Base-by-base conservation (phyloP, 2,797 vertebrate species). In the Sebastes nivosus region DNA sequence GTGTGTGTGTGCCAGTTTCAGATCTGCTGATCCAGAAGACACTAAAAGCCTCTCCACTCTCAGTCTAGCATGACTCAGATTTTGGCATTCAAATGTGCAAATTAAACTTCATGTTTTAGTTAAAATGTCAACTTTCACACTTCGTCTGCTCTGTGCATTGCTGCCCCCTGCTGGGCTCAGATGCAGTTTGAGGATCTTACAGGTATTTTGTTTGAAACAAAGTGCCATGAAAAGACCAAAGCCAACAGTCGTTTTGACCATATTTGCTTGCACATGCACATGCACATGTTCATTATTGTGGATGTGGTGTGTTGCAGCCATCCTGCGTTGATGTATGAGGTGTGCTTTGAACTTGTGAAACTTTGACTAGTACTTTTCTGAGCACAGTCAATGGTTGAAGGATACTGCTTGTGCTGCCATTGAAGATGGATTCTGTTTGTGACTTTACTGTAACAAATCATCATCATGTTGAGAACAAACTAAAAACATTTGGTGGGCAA, bases 61-160 rank as follows among this genome's bases (percentile, higher is more conserved):
- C n/a, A 30, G 46, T 42, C 25, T 70, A 64, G 60, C 50, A 64
- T 70, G 32, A 71, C n/a, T 78, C 60, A 58, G 3, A 59, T 71
- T 57, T 42, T 79, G 69, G 10, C 38, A 67, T 72, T 66, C 36
- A n/a, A 25, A 78, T 65, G 52, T 57, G 57, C 66, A 78, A 71
- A 71, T 72, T 60, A 59, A 66, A 59, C 27, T 4, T 34, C n/a
- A 60, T 73, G 13, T 36, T 79, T 73, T 38, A 59, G 38, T 25
- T 60, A 24, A 79, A 79, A 72, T 79, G 69, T 67, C 54, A 59
- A 34, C 29, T 60, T 36, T 38, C 69, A 36, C 54, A 52, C 27
- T 72, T 36, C 5, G 25, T 65, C 60, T 66, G 63, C 29, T 52
- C 69, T 54, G 54, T 22, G 63, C 69, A 36, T 12, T 52, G 54